A percentile compares a stretch with the other conserved stretches of the same genome.
Evolutionary conservation across 2,888 invertebrate species (phyloP).

Genomic region (Hypselothyrea guttata): DNA sequence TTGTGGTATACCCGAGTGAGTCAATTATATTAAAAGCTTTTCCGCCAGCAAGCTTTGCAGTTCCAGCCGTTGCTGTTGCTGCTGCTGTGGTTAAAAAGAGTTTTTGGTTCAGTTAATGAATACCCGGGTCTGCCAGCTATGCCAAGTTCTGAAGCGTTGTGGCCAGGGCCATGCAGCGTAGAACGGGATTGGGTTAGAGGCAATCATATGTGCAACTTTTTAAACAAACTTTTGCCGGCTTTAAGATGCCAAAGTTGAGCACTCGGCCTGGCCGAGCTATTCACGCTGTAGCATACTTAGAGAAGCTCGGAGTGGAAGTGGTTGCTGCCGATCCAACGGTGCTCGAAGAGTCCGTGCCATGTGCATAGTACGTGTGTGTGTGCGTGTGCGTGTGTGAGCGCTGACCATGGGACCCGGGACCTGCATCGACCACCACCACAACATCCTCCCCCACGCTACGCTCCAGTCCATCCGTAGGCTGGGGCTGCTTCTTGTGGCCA

Average conservation of each 20-base stretch:
- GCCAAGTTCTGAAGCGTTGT: not conserved
- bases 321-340: slow-evolving; percentile 55
- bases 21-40: slow-evolving; percentile 80
- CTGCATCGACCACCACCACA: slow-evolving; percentile 76
- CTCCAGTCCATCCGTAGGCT: slow-evolving; percentile 48
- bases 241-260: slow-evolving; percentile 43
- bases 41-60: slow-evolving; percentile 60
- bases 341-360: slow-evolving; percentile 57
- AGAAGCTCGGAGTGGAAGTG: slow-evolving; percentile 44
- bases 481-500: slow-evolving; percentile 54
- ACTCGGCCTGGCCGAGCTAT: slow-evolving; percentile 45
- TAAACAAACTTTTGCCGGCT: slow-evolving; percentile 39
- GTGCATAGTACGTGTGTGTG: slow-evolving; percentile 63
- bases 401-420: slow-evolving; percentile 45
- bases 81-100: slow-evolving; percentile 52
- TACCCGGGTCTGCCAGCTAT: slow-evolving; percentile 15
- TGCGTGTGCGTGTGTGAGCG: slow-evolving; percentile 54
- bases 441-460: slow-evolving; percentile 73
- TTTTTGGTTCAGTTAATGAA: slow-evolving; percentile 64
- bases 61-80: slow-evolving; percentile 27
- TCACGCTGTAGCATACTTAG: slow-evolving; percentile 53
- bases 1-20: slow-evolving; percentile 75
- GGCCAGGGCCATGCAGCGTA: too few species aligned
- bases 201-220: slow-evolving; percentile 43
- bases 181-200: not conserved